Conservation (phyloP, 2,888 invertebrate species). For the Lycaena phlaeas region DNA sequence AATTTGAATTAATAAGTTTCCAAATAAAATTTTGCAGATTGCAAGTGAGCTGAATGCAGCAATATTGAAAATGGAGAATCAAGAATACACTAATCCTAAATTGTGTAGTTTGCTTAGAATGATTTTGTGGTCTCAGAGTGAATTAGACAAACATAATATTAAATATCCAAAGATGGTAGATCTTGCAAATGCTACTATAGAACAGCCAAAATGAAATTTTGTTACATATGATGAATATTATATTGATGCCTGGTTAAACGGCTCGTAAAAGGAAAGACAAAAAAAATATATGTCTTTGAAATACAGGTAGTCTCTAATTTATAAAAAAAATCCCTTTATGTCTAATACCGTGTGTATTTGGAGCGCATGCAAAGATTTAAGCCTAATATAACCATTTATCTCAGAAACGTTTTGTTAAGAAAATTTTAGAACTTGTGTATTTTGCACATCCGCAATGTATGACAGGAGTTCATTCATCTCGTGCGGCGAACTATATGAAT, state of each 20-base stretch:
- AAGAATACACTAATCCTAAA: slow-evolving; percentile 92
- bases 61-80: slow-evolving; percentile 94
- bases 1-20: too few relatives aligned
- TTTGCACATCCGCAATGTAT: too few relatives aligned
- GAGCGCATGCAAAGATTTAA: too few relatives aligned
- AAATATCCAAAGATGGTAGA: slow-evolving; percentile 97
- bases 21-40: slow-evolving; percentile 81
- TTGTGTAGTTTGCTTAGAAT: slow-evolving; percentile 92
- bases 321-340: too few relatives aligned
- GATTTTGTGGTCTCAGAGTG: slow-evolving; percentile 96
- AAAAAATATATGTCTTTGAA: background rate
- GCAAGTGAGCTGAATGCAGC: slow-evolving; percentile 98
- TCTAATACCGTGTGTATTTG: too few relatives aligned
- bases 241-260: too few relatives aligned
- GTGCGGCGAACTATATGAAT: too few relatives aligned
- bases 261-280: background rate
- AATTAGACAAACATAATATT: slow-evolving; percentile 94
- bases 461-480: too few relatives aligned
- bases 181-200: slow-evolving; percentile 87
- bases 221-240: too few relatives aligned
- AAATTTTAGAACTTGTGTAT: too few relatives aligned
- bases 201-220: slow-evolving; percentile 77
- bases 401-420: too few relatives aligned
- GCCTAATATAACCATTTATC: too few relatives aligned
- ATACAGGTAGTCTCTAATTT: background rate